Evolutionary conservation across 2,113 vertebrate species (phyloP).

Genomic region (Candoia aspera): DNA sequence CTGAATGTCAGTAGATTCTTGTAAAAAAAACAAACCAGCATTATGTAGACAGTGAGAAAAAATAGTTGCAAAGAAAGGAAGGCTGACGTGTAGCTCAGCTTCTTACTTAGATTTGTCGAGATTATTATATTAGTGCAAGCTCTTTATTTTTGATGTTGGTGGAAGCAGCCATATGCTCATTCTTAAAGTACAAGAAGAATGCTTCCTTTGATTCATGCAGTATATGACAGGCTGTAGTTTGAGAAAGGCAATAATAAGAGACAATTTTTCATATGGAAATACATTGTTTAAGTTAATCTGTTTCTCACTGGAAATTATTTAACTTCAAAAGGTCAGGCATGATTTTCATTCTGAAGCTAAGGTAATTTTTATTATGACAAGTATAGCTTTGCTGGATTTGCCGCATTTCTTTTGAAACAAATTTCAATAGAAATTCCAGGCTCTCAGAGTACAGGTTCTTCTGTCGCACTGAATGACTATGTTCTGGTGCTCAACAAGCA

Average conservation of each 20-base stretch:
- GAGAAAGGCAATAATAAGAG: constrained; percentile 7
- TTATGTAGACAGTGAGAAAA: neutral
- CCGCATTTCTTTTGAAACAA: constrained; percentile 33
- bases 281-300: neutral
- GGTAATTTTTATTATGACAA: constrained; percentile 52
- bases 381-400: constrained; percentile 29
- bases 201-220: constrained; percentile 6
- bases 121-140: constrained; percentile 26
- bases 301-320: constrained; percentile 50
- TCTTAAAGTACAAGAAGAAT: constrained; percentile 13
- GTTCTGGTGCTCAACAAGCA: constrained; percentile 10
- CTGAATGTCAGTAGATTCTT: neutral
- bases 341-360: constrained; percentile 39
- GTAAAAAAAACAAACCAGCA: neutral
- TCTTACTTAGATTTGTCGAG: constrained; percentile 20
- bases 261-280: constrained; percentile 9
- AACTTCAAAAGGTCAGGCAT: constrained; percentile 38
- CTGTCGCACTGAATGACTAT: constrained; percentile 19
- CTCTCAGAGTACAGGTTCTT: constrained; percentile 8
- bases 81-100: neutral
- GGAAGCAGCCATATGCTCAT: constrained; percentile 26
- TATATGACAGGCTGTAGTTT: neutral
- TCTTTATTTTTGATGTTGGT: constrained; percentile 49
- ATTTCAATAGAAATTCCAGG: neutral
- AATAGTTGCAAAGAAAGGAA: constrained; percentile 1